Conservation (phyloP, 2,113 vertebrate species). For the Thunnus maccoyii region DNA sequence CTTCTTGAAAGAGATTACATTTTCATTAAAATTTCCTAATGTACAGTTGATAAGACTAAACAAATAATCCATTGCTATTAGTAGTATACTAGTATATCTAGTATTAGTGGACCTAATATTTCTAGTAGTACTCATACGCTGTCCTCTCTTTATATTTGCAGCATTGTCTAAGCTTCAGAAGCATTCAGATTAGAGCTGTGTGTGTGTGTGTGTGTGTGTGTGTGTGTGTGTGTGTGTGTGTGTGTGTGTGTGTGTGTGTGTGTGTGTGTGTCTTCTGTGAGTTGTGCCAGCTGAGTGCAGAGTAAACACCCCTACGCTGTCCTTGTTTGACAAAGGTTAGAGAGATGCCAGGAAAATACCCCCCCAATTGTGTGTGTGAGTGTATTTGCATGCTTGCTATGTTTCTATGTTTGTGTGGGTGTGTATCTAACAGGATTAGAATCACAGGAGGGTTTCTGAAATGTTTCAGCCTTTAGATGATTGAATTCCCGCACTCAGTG, state of each 20-base stretch:
- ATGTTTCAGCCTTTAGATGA: conserved; percentile 40
- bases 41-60: not conserved
- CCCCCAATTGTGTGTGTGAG: not conserved
- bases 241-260: conserved; percentile 36
- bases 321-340: conserved; percentile 62
- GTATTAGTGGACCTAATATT: too few relatives aligned
- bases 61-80: not conserved
- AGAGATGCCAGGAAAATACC: conserved; percentile 49
- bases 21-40: not conserved
- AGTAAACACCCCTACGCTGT: conserved; percentile 60
- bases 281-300: conserved; percentile 49
- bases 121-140: not conserved
- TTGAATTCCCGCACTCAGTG: conserved; percentile 5
- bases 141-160: conserved; percentile 1
- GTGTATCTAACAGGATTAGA: conserved; percentile 62
- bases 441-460: conserved; percentile 51
- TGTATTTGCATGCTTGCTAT: conserved; percentile 26
- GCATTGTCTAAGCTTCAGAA: conserved; percentile 22
- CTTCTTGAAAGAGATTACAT: not conserved
- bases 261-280: conserved; percentile 20
- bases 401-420: conserved; percentile 29
- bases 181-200: conserved; percentile 21
- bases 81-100: too few relatives aligned
- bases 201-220: conserved; percentile 38
- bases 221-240: not conserved